Evolutionary conservation across 2,113 vertebrate species (phyloP), one percentile per base, ranked within the genome.

Genomic region (Microtus montanus): DNA sequence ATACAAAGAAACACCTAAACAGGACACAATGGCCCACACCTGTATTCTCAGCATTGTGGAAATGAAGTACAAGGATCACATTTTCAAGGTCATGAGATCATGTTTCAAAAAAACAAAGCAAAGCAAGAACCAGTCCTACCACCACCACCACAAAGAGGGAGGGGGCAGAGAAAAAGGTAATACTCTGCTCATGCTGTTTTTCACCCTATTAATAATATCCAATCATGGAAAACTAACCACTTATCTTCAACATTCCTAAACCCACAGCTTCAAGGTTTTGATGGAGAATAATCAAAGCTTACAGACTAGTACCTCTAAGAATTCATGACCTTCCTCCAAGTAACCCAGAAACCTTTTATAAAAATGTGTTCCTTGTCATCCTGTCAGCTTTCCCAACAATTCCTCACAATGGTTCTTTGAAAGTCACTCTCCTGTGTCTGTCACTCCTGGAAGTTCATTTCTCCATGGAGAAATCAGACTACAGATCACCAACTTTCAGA

Each of bases 201-300:
- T 90, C 33, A 90, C 12, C 63, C 24, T 84, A 49, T 52, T 91
- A 90, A 84, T 61, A n/a, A 68, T 68, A 26, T 24, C 44, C 49
- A 83, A 83, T 83, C 58, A 64, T 96, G 33, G 88, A 83, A 90
- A 49, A 4, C 41, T 86, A 90, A 92, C 1, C 63, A 61, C 15
- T 68, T 68, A 83, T 73, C 44, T 90, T 82, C 70, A 77, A 70
- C 11, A 90, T 88, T 91, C 71, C 82, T 94, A 52, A 88, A 90
- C 35, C 13, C 70, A 96, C 1, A 94, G 70, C 38, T 88, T 89
- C 61, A 58, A 91, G 54, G 20, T 49, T 90, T 87, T 90, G 61
- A 79, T 24, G 24, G 47, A 94, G 35, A 58, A 89, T 33, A 58
- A 89, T 33, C 41, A 93, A 93, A 95, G 44, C 28, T 95, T 44